Conservation (phyloP, 2,797 vertebrate species). For the Tarsius wallacei region DNA sequence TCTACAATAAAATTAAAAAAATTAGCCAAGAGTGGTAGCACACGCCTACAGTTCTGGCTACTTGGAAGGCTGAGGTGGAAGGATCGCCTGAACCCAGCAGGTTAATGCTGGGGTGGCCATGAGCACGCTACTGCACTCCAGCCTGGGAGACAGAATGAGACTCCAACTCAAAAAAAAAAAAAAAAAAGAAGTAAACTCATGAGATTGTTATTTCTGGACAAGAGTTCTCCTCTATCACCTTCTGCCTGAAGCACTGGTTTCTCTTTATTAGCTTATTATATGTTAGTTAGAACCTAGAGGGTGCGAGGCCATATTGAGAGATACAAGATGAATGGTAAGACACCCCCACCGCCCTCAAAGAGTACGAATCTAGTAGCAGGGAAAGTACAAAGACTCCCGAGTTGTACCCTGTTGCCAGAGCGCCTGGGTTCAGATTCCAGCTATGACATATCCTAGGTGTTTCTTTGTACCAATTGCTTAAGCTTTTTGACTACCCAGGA, state of each 20-base stretch:
- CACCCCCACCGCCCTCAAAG: background rate
- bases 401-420: background rate
- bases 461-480: background rate
- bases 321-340: background rate
- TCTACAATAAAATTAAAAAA: no score
- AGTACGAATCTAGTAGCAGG: background rate
- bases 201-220: background rate
- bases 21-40: no score
- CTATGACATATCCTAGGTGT: background rate
- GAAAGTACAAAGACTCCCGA: background rate
- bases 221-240: background rate
- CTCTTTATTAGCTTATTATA: slow-evolving; percentile 34
- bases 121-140: no score
- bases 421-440: background rate
- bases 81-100: no score
- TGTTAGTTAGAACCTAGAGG: background rate
- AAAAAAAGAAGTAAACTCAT: background rate
- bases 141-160: no score
- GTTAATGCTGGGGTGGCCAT: no score
- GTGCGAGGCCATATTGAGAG: background rate
- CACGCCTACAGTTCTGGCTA: no score
- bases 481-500: background rate
- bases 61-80: no score
- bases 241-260: background rate
- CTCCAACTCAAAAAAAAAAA: no score